Base-by-base conservation (phyloP, 2,113 vertebrate species). In the Chaetorhynchus papuensis region DNA sequence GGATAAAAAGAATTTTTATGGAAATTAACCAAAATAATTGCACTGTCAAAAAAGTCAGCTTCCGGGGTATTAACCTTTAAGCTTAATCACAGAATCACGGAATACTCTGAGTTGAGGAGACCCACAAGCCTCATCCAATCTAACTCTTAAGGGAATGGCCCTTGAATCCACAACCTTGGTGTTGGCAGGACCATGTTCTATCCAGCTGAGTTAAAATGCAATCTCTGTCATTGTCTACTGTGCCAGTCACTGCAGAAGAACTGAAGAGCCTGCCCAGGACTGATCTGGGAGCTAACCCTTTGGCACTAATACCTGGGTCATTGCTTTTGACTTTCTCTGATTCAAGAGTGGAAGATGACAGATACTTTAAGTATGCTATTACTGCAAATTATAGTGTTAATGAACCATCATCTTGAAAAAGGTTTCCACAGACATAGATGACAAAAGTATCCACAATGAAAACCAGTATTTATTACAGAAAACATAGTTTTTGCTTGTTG, bases 141-240 rank as follows among this genome's bases (percentile, higher is more conserved):
- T 22, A 59, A 44, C 11, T 31, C 30, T 22, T 26, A 31, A 44
- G 14, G 31, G 6, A 52, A 33, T 8, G 13, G 11, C 21, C 13
- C 7, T 22, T 0, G 1, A 52, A 59, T 18, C 31, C 37, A 33
- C 71, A 59, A 3, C 17, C 27, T 35, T 52, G 16, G 13, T 27
- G 5, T 10, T 68, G 27, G 26, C 44, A 68, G 21, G 53, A 50
- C 11, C 0, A 0, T 37, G 26, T 17, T 44, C 37, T 14, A 26
- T 10, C 16, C 37, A 44, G 26, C 37, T 44, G 21, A 68, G 61
- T 17, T 66, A 42, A 66, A 54, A 74, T 50, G 15, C 1, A 53
- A 4, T 45, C 22, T 53, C 70, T 78, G 23, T 54, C 18, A 19
- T 39, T 9, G 1, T 24, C 22, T 70, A 10, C 47, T 64, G 22